Evolutionary conservation across 2,888 invertebrate genomes (phyloP).

Genomic region (Caenorhabditis doughertyi): DNA sequence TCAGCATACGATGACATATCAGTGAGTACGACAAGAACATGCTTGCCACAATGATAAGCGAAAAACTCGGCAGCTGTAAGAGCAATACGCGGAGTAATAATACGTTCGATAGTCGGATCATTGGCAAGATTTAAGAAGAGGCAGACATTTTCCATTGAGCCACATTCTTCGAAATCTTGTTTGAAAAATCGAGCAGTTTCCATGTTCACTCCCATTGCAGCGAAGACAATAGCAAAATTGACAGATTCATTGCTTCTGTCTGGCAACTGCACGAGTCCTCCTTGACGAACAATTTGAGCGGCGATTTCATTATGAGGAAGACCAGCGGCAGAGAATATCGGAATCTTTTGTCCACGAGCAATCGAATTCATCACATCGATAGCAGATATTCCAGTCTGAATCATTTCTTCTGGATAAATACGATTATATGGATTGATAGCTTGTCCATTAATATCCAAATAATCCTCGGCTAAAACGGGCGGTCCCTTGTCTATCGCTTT

Average conservation of each 20-base stretch:
- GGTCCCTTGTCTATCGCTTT: conserved; percentile 98
- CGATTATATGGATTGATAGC: conserved; percentile 99
- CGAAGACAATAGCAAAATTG: conserved; percentile 99
- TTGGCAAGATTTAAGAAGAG: conserved; percentile 99
- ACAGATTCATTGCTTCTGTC: conserved; percentile 86
- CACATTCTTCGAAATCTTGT: conserved; percentile 88
- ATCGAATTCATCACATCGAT: conserved; percentile 99
- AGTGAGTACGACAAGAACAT: conserved; percentile 97
- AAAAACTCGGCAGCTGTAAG: conserved; percentile 98
- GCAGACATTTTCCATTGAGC: conserved; percentile 99
- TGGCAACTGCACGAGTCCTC: conserved; percentile 69
- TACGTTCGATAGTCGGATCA: conserved; percentile 99
- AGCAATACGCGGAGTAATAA: conserved; percentile 97
- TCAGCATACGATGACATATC: conserved; percentile 99
- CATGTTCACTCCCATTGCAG: conserved; percentile 92
- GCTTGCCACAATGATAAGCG: conserved; percentile 99
- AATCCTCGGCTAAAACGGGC: conserved; percentile 97
- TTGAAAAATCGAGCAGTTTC: conserved; percentile 99
- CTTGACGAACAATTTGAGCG: conserved; percentile 92
- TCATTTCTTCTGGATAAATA: conserved; percentile 99
- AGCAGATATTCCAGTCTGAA: conserved; percentile 97
- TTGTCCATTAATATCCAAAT: conserved; percentile 96
- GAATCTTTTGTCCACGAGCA: conserved; percentile 98
- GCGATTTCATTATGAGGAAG: conserved; percentile 94
- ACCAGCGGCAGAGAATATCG: conserved; percentile 99